Evolutionary conservation across 2,113 vertebrate genomes (phyloP).

Genomic region (Perccottus glenii): DNA sequence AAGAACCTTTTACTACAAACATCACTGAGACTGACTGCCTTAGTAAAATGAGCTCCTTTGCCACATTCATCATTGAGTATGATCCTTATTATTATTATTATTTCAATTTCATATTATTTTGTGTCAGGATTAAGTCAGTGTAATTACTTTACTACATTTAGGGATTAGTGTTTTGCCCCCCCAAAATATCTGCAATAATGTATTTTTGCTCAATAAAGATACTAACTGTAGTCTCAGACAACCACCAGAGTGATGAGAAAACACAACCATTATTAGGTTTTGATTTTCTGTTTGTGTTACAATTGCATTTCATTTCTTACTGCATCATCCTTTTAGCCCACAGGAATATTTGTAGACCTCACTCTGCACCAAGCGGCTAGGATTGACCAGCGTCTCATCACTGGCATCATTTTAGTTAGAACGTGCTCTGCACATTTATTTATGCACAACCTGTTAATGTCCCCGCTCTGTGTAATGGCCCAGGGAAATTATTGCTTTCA

Average conservation of each 20-base stretch:
- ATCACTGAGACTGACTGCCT: background rate
- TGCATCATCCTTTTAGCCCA: background rate
- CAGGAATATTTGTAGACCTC: background rate
- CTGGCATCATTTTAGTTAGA: background rate
- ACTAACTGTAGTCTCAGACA: no score
- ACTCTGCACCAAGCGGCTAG: background rate
- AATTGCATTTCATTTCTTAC: no score
- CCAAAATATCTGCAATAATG: no score
- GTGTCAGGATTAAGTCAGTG: background rate
- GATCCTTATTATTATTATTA: no score
- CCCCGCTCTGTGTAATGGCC: constrained; percentile 28
- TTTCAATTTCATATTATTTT: background rate
- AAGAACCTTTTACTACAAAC: background rate
- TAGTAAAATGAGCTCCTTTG: background rate
- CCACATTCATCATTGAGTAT: background rate
- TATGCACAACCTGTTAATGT: constrained; percentile 43
- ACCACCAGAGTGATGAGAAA: no score
- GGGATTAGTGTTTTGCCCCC: no score
- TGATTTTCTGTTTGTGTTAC: no score
- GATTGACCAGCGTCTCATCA: constrained; percentile 11
- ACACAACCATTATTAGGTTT: no score
- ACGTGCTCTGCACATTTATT: background rate
- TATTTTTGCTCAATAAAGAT: no score
- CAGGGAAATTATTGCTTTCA: constrained; percentile 60
- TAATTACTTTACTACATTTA: background rate